Base-by-base conservation (phyloP, 1,140 invertebrate species). In the Araneus ventricosus region DNA sequence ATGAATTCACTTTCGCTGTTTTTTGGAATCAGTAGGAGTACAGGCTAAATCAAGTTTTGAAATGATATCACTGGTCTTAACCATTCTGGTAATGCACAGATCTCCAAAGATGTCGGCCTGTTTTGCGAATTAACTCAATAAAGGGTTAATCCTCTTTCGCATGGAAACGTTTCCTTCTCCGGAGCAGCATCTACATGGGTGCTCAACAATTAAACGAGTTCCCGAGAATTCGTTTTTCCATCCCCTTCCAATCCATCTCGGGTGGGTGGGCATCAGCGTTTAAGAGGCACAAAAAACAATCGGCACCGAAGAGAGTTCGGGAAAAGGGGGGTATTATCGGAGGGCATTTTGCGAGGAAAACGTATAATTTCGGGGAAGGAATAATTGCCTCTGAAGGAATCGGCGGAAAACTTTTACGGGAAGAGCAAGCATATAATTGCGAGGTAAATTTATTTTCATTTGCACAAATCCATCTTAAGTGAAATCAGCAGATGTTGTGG, bases 401-500 rank as follows among this genome's bases (percentile, higher is more conserved):
- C 20, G 22, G 59, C 7, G 70, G 70, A 34, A 34, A 34, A 75
- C 30, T 34, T 34, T 75, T 75, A 30, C 70, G 10, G 30, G 27
- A 75, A 75, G 70, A 75, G 17, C 70, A 63, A 52, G 45, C 45
- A 52, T 52, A n/a, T 67, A 67, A 67, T 67, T 67, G 63, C 24
- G 63, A 27, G 10, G 63, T 27, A 30, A 67, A 67, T 67, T 37
- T 37, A 37, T 34, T 34, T 75, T 75, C 70, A 75, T 75, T 75
- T 75, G 30, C 30, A 75, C 30, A 75, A 75, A 37, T 75, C 30
- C 30, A 37, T 37, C 34, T 75, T 37, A 14, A 75, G 70, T 75
- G 70, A 75, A 75, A 75, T 75, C 30, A 30, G 27, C 70, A 75
- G 70, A 75, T 75, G 70, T n/a, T 67, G n/a, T n/a, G 70, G 17